Percentiles rank a stretch among this genome's conserved stretches.
phyloP scores from a whole-genome alignment of 2,113 vertebrate genomes.

The Megalops atlanticus region DNA sequence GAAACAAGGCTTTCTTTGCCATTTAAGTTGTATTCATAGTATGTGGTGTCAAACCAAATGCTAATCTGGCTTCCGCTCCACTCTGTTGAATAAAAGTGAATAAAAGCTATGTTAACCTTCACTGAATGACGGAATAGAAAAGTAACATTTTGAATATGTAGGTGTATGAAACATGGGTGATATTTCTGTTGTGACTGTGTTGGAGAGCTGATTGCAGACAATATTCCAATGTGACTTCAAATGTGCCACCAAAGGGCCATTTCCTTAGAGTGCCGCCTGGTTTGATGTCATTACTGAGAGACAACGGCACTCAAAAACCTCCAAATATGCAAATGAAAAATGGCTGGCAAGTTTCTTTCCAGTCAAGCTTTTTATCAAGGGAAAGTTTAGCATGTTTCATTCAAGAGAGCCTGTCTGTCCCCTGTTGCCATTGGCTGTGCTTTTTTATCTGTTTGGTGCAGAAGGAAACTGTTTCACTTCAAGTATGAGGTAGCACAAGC shows the following conservation, averaged over 20 bases:
- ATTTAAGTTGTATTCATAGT: conserved; percentile 32
- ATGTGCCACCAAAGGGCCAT: neutral
- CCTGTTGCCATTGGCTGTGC: conserved; percentile 27
- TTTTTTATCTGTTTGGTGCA: conserved; percentile 42
- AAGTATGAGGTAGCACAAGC: conserved; percentile 25
- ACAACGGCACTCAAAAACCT: conserved; percentile 31
- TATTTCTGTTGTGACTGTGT: conserved; percentile 49
- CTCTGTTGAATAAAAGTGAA: conserved; percentile 46
- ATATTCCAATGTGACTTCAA: conserved; percentile 5
- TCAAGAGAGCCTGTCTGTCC: conserved; percentile 16
- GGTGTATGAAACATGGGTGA: conserved; percentile 33
- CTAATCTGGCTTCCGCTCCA: conserved; percentile 41
- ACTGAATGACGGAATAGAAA: neutral
- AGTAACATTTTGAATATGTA: conserved; percentile 22
- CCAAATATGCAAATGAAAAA: conserved; percentile 18
- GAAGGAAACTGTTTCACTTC: conserved; percentile 37
- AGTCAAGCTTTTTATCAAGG: conserved; percentile 23
- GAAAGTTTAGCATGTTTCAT: conserved; percentile 28
- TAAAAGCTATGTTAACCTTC: conserved; percentile 21
- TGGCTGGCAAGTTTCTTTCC: conserved; percentile 32
- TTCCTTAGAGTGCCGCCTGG: conserved; percentile 1
- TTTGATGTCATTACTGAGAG: conserved; percentile 36
- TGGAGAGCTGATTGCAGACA: neutral
- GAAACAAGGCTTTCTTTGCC: conserved; percentile 4
- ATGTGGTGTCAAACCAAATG: conserved; percentile 46